phyloP scores from a whole-genome alignment of 2,888 invertebrate genomes.

The Julus scanicus region DNA sequence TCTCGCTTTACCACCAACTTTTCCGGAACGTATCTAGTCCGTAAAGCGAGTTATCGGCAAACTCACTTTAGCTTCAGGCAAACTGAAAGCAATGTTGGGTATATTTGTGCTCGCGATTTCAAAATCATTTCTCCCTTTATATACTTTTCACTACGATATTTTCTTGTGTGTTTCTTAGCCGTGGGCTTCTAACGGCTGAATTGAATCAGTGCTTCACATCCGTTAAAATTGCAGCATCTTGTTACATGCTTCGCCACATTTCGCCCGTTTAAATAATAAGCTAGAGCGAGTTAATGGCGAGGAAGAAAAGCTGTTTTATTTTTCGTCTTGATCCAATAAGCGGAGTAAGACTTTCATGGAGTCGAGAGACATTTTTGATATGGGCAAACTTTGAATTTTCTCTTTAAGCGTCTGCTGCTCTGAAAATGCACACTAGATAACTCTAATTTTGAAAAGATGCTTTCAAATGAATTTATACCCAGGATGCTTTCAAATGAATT shows the following conservation, averaged over 20 bases:
- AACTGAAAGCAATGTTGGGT: too few species aligned
- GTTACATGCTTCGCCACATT: constrained; percentile 45
- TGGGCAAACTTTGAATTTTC: too few species aligned
- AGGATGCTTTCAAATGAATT: too few species aligned
- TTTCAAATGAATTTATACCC: too few species aligned
- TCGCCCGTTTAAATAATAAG: constrained; percentile 35
- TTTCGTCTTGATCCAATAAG: constrained; percentile 38
- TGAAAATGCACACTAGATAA: too few species aligned
- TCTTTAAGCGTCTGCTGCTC: too few species aligned
- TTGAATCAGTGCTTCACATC: constrained; percentile 1
- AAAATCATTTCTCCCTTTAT: not conserved
- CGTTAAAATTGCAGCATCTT: constrained; percentile 41
- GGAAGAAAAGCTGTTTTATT: constrained; percentile 40
- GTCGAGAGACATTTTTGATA: not conserved
- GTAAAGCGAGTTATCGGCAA: not conserved
- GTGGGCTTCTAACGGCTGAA: not conserved
- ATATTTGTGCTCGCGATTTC: not conserved
- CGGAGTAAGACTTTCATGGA: not conserved
- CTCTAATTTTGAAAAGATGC: too few species aligned
- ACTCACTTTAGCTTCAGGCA: too few species aligned
- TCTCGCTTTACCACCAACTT: too few species aligned
- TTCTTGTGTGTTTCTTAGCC: not conserved
- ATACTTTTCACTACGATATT: not conserved
- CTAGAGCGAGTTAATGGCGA: constrained; percentile 4
- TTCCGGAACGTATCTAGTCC: too few species aligned